Evolutionary conservation across 2,888 invertebrate species (phyloP).

Genomic region (Eupithecia centaureata): DNA sequence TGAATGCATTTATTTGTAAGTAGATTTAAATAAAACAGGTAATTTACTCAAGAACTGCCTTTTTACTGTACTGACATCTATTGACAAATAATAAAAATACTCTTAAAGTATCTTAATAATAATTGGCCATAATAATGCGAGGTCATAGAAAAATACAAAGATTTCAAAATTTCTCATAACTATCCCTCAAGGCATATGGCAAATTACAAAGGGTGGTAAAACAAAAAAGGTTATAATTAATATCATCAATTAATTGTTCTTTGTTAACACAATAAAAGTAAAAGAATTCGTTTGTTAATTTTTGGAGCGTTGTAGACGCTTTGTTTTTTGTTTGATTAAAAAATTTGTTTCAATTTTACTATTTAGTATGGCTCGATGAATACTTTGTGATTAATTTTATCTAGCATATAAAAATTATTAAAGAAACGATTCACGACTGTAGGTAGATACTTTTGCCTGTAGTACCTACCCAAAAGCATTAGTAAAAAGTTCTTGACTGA

Average conservation of each 20-base stretch:
- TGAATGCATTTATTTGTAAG: neutral
- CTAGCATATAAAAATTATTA: neutral
- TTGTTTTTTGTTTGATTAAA: conserved; percentile 21
- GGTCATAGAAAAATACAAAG: conserved; percentile 33
- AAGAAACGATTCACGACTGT: neutral
- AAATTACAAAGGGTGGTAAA: conserved; percentile 46
- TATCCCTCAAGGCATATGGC: conserved; percentile 32
- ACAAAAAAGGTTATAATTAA: conserved; percentile 78
- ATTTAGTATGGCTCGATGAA: conserved; percentile 5
- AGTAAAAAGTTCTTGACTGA: conserved; percentile 43
- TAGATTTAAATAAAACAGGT: neutral
- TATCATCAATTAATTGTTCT: conserved; percentile 76
- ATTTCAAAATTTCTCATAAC: conserved; percentile 18
- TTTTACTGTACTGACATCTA: too few relatives aligned
- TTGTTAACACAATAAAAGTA: conserved; percentile 46
- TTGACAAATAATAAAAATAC: too few relatives aligned
- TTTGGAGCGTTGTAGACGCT: conserved; percentile 16
- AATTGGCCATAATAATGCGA: conserved; percentile 12
- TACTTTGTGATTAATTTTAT: neutral
- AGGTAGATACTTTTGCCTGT: neutral
- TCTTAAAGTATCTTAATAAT: too few relatives aligned
- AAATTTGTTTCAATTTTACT: conserved; percentile 10
- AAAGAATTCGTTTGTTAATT: conserved; percentile 33
- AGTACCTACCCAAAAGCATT: neutral
- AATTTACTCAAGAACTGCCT: neutral